Conservation (phyloP, 2,888 invertebrate species). For the Aleiodes leptofemur region DNA sequence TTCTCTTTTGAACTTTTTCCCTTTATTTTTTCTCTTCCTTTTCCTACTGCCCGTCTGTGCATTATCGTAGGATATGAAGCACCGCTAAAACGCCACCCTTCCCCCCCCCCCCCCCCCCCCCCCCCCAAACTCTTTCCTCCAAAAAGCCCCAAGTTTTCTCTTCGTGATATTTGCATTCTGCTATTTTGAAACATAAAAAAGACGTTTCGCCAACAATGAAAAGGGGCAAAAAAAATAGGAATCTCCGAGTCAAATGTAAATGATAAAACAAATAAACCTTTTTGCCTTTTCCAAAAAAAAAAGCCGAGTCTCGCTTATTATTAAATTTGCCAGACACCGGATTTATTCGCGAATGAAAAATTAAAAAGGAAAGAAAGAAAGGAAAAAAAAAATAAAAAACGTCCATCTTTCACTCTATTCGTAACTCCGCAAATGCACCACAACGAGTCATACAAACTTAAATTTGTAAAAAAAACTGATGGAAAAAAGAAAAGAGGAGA, state of each 20-base stretch:
- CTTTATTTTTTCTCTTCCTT: background rate
- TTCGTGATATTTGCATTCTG: conserved; percentile 14
- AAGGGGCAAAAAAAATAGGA: background rate
- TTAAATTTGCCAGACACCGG: no score
- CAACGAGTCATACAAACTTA: background rate
- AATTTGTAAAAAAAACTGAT: no score
- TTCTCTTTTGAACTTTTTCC: background rate
- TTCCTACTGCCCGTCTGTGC: background rate
- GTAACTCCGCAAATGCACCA: background rate
- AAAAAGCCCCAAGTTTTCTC: conserved; percentile 20
- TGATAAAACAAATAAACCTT: no score
- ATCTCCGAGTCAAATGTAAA: no score
- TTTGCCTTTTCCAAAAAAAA: no score
- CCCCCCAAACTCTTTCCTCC: background rate
- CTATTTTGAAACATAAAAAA: background rate
- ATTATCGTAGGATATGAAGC: conserved; percentile 28
- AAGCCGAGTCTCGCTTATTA: no score
- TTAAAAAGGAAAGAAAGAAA: no score
- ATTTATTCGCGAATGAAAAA: no score
- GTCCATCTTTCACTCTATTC: background rate
- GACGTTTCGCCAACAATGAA: background rate
- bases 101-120: background rate
- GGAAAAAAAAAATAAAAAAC: no score
- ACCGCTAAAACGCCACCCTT: conserved; percentile 20
- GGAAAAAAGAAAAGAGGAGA: no score